Evolutionary conservation across 2,797 vertebrate genomes (phyloP).

Genomic region (Lophius americanus): DNA sequence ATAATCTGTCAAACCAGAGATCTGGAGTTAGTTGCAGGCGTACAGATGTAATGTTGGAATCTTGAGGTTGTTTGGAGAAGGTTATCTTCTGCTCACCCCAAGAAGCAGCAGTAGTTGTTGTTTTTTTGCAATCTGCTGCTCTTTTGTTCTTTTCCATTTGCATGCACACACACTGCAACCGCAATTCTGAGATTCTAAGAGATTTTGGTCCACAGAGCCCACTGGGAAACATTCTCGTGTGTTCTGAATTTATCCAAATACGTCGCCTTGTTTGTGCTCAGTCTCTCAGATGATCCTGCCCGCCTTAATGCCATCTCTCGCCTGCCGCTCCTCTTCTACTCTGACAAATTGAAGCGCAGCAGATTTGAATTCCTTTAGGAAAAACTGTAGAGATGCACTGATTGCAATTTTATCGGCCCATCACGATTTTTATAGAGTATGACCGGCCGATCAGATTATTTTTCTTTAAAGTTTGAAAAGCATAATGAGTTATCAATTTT

Average conservation of each 20-base stretch:
- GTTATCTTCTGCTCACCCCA: conserved; percentile 27
- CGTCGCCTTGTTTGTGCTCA: conserved; percentile 18
- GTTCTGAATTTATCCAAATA: conserved; percentile 26
- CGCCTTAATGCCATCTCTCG: not conserved
- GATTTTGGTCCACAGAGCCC: conserved; percentile 31
- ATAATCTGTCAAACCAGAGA: too few relatives aligned
- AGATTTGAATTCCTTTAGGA: not conserved
- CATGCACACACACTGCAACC: conserved; percentile 6
- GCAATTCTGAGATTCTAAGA: conserved; percentile 12
- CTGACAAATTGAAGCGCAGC: conserved; percentile 4
- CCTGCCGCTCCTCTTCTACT: not conserved
- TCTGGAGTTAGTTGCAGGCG: too few relatives aligned
- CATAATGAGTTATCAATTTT: too few relatives aligned
- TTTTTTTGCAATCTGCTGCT: conserved; percentile 40
- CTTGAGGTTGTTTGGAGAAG: conserved; percentile 5
- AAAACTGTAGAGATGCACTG: too few relatives aligned
- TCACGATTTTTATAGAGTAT: not conserved
- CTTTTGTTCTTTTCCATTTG: conserved; percentile 34
- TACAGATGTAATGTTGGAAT: not conserved
- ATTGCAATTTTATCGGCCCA: too few relatives aligned
- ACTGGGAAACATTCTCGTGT: conserved; percentile 42
- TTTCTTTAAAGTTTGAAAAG: not conserved
- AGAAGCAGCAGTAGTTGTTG: conserved; percentile 10
- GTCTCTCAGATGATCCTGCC: conserved; percentile 19
- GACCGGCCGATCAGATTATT: too few relatives aligned